These are phyloP conservation scores for Hydrotaea diabolus DNA, from an alignment of 2,888 invertebrate species.

Conservation along the genomic window DNA sequence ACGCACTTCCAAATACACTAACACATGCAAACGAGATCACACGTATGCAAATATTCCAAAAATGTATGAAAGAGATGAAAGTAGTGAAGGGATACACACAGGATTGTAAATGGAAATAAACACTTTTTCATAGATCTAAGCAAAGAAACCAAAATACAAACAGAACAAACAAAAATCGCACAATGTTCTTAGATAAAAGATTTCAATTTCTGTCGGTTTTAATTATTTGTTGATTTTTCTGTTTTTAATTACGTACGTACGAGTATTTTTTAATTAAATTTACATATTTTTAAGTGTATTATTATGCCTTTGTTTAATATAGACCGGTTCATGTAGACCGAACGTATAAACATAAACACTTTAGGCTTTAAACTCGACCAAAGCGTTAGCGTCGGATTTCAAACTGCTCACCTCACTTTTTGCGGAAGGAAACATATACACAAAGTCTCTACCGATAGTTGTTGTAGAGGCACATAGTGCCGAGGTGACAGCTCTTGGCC, in stretches of 20 bases:
- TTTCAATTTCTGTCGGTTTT: not conserved
- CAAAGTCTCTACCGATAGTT: too few relatives aligned
- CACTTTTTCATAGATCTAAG: not conserved
- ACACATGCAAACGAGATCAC: not conserved
- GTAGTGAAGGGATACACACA: not conserved
- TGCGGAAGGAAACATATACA: too few relatives aligned
- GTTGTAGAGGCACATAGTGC: too few relatives aligned
- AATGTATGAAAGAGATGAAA: constrained; percentile 9
- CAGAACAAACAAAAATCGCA: not conserved
- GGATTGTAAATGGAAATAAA: constrained; percentile 14
- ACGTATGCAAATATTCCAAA: not conserved
- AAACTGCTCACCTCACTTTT: too few relatives aligned
- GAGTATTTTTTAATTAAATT: not conserved
- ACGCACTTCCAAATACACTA: not conserved
- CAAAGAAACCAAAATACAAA: not conserved
- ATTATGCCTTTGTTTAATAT: too few relatives aligned
- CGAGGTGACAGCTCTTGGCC: too few relatives aligned
- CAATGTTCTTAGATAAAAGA: not conserved
- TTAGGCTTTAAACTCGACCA: too few relatives aligned
- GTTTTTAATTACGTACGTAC: not conserved
- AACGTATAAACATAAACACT: too few relatives aligned
- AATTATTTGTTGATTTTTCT: not conserved
- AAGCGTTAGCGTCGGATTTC: too few relatives aligned
- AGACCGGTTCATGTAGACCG: too few relatives aligned
- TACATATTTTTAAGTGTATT: not conserved